Evolutionary conservation across 2,113 vertebrate species (phyloP).

Genomic region (Chrysochloris asiatica): DNA sequence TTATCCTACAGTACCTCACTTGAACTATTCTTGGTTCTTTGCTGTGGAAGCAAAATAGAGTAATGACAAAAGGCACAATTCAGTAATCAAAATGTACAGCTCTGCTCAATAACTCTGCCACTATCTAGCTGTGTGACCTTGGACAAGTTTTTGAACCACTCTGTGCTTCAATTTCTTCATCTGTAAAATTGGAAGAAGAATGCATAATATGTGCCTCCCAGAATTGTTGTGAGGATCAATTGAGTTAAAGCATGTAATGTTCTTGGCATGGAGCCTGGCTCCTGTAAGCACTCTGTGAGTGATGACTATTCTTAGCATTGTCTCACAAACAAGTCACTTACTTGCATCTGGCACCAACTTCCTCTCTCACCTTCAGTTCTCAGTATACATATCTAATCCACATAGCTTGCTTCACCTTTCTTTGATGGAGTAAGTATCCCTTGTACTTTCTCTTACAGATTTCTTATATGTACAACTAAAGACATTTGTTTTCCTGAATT

Average conservation of each 20-base stretch:
- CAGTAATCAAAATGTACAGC: not conserved
- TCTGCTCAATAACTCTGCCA: too few relatives aligned
- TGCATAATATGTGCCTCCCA: not conserved
- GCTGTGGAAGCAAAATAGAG: not conserved
- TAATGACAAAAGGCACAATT: not conserved
- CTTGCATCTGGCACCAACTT: not conserved
- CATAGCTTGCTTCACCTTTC: not conserved
- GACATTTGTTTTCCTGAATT: not conserved
- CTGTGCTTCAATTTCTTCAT: not conserved
- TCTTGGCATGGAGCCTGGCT: not conserved
- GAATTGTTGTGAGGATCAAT: not conserved
- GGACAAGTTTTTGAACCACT: not conserved
- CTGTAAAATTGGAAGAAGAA: not conserved
- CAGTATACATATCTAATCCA: not conserved
- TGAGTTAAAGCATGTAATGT: not conserved
- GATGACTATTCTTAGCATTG: not conserved
- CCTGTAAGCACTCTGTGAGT: rapidly evolving
- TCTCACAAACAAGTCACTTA: not conserved
- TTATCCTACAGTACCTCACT: too few relatives aligned
- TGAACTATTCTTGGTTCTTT: not conserved
- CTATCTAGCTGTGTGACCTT: too few relatives aligned
- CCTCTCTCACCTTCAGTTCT: not conserved
- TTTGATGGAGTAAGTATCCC: not conserved
- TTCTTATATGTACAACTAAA: not conserved
- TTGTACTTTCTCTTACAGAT: not conserved